Evolutionary conservation across 2,888 invertebrate genomes (phyloP), one percentile per base, ranked within the genome.

Genomic region (Dicyrtoma fusca): DNA sequence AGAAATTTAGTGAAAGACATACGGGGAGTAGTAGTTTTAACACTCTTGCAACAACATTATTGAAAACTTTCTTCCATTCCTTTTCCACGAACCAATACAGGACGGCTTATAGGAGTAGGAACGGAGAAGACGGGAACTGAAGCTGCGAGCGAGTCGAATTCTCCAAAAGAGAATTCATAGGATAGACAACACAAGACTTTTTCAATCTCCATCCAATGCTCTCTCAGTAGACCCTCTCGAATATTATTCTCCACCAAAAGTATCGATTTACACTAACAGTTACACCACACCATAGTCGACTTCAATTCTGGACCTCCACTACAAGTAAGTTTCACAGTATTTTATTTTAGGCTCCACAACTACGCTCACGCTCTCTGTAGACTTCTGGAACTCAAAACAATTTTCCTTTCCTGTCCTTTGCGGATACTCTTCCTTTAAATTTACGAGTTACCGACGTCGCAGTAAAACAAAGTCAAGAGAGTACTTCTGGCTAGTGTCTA

Each of bases 1-100:
- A 23, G 65, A 65, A 71, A 64, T 64, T 49, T 61, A 47, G 49
- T 72, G 51, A 68, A 68, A 23, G 59, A 57, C 59, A 57, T 42
- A 19, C 19, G 44, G 62, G 57, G 53, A 14, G 45, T 55, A 55
- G 17, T 42, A 69, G 69, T 44, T 71, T 25, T 59, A 45, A 34
- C 34, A 55, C 44, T 73, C 26, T 17, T 70, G 68, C 62, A 74
- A 74, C 70, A 71, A 71, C 74, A 74, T 74, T 74, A 74, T 74
- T 57, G 74, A 68, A 74, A 71, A 71, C 68, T 74, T 70, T 70
- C 70, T 61, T 44, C 61, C n/a, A 34, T 34, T 34, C 34, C 34
- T 34, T 34, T 8, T 34, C 34, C 34, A 34, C 3, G 34, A 34
- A 34, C 34, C 34, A 34, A 34, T 34, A 34, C 34, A 34, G 34